Evolutionary conservation across 2,113 vertebrate genomes (phyloP), one percentile per base, ranked within the genome.

Genomic region (Monarcha castaneiventris): DNA sequence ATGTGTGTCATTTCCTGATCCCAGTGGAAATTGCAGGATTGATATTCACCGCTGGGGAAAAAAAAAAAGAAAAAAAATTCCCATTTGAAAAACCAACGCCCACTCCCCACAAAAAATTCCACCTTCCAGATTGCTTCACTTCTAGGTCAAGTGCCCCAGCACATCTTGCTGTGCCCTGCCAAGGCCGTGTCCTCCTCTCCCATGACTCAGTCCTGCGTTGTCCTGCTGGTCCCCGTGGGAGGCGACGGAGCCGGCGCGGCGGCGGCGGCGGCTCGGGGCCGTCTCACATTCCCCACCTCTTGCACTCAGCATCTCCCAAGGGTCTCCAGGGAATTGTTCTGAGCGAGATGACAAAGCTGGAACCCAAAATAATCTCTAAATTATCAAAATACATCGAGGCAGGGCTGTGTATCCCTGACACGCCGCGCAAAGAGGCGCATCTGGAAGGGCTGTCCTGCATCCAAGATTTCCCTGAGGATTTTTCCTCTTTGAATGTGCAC

Each of bases 1-100:
- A 95, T 91, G 89, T 92, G 93, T 95, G 94, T 97, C 96, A 95
- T 95, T 96, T 96, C 93, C 96, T 90, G 96, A 64, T 7, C 48
- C 56, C 43, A 61, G 76, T 85, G 90, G 82, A 94, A 89, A 90
- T 46, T 5, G 9, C 71, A 73, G 71, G 46, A 71, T 6, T 83
- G 54, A 87, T 67, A 75, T 6, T 63, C 88, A 75, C 0, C 0
- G 10, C 35, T 7, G 6, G 30, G 59, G 72, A 63, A 21, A 4
- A 35, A 73, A 64, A 54, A 55, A 21, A 4, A 35, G 69, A 64
- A 54, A 55, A 2, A 3, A 29, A 23, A 48, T 11, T 6, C 8
- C 8, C 6, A 62, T 74, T 48, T 71, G 84, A 87, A 93, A 94
- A 81, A 76, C 3, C n/a, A 74, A 73, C 87, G 10, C 59, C 55